Evolutionary conservation across 2,797 vertebrate species (phyloP), one percentile per base, ranked within the genome.

Genomic region (Neosilurus hyrtlii): DNA sequence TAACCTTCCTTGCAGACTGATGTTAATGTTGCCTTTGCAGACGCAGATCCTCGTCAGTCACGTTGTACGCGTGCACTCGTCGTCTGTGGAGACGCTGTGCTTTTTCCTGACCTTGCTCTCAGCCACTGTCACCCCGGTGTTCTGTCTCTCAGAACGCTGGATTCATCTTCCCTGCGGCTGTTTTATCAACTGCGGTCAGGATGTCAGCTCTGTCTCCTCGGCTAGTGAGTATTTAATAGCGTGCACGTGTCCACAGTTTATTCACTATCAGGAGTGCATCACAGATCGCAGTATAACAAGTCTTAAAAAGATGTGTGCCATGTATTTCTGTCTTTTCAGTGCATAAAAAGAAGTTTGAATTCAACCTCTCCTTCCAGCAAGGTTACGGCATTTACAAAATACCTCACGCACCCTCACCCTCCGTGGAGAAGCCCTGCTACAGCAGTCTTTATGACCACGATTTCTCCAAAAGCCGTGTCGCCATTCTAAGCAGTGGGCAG

Each of bases 151-250:
- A 0, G 94, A 97, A 89, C 95, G 90, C 86, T 99, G 98, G 97
- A 93, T 94, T 86, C 97, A 99, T 90, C 92, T 99, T 89, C 98
- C 98, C 18, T 99, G 98, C 11, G 98, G 98, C 86, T 99, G 98
- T 92, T 95, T 98, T 91, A 97, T 99, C 91, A 96, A 97, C 86
- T 99, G 97, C 92, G 93, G 92, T 82, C 94, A 87, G 87, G 92
- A 91, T 43, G 87, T 89, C 59, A 71, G 88, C 12, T 91, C 94
- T 0, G 91, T 93, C 52, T 91, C 94, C 37, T 88, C 89, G 89
- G 94, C 92, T 91, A 90, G 94, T 96, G 89, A 92, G 95, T 77
- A 61, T 57, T 51, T 66, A 20, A 11, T 12, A 65, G 26, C 22
- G 3, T 22, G 26, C 26, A 56, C 4, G 43, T 52, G 10, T 37